Base-by-base conservation (phyloP, 2,888 invertebrate genomes). In the Craniophora ligustri region DNA sequence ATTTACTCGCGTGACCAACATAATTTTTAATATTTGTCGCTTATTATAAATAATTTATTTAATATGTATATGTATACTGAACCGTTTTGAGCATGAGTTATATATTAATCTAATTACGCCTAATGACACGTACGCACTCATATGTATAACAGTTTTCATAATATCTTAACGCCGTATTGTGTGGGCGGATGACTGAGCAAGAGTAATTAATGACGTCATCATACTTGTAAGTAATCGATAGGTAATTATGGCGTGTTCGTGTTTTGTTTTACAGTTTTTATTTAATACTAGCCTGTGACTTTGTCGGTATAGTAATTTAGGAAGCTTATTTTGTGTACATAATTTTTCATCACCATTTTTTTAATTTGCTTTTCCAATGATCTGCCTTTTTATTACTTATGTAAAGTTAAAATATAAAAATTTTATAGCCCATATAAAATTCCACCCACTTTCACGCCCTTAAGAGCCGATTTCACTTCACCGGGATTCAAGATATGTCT, bases 1-100 rank as follows among this genome's bases (percentile, higher is more conserved):
- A 48, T 51, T 26, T 35, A 55, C 10, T 68, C 10, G 61, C 71
- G 72, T 71, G 71, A 62, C 54, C 31, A 32, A 47, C 46, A 67
- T 61, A 31, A 44, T 56, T 61, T 56, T 50, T 51, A n/a, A n/a
- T n/a, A 51, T 54, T 49, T 68, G 48, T 32, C 36, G 30, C 69
- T 60, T 65, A 62, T 65, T 59, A 62, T 60, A 68, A 59, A 57
- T 72, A 65, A 59, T 50, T 59, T 55, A 32, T n/a, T n/a, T n/a
- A n/a, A n/a, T n/a, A n/a, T n/a, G n/a, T n/a, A n/a, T 46, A 34
- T 48, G 54, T 30, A 31, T 48, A 56, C 32, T 35, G 36, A 48
- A 54, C 34, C 5, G 14, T 31, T 35, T 42, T 40, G 19, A 39
- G 48, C 51, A 53, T 45, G 21, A 31, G 39, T 35, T 48, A 58